These are phyloP conservation scores for Lydus trimaculatus DNA, from an alignment of 2,888 invertebrate genomes.

Conservation along the genomic window DNA sequence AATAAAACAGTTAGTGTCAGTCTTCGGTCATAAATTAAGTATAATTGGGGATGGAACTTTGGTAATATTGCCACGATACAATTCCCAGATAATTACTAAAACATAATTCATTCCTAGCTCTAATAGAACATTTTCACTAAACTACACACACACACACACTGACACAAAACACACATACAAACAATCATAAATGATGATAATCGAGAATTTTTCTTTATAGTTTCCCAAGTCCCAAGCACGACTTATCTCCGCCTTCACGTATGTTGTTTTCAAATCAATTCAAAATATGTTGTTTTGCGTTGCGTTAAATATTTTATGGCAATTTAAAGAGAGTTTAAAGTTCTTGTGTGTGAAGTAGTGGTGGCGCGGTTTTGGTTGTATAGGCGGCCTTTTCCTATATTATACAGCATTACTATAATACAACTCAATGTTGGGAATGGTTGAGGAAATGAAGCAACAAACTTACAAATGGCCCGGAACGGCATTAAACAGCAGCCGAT, in stretches of 20 bases:
- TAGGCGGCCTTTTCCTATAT: not conserved
- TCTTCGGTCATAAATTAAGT: conserved; percentile 53
- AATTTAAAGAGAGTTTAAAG: not conserved
- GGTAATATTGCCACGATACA: conserved; percentile 48
- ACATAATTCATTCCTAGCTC: conserved; percentile 48
- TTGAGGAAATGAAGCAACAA: conserved; percentile 59
- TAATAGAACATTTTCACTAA: not conserved
- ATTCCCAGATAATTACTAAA: conserved; percentile 52
- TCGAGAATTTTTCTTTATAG: not conserved
- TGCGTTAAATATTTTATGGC: not conserved
- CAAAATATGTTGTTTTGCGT: not conserved
- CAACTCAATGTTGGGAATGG: conserved; percentile 17
- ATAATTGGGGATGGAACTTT: conserved; percentile 57
- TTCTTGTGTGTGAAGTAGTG: not conserved
- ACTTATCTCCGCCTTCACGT: not conserved
- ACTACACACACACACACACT: not conserved
- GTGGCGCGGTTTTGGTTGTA: conserved; percentile 18
- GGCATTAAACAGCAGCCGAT: conserved; percentile 58
- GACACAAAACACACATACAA: not conserved
- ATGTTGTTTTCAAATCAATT: not conserved
- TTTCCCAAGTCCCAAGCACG: not conserved
- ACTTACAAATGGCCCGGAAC: conserved; percentile 60
- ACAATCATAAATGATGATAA: not conserved
- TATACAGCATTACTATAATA: conserved; percentile 1
- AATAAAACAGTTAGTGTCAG: conserved; percentile 55